Percentiles rank a stretch among this genome's conserved stretches.
These are phyloP conservation scores for Enteromius unitaeniatus DNA, from an alignment of 2,797 vertebrate genomes.

Conservation along the genomic window DNA sequence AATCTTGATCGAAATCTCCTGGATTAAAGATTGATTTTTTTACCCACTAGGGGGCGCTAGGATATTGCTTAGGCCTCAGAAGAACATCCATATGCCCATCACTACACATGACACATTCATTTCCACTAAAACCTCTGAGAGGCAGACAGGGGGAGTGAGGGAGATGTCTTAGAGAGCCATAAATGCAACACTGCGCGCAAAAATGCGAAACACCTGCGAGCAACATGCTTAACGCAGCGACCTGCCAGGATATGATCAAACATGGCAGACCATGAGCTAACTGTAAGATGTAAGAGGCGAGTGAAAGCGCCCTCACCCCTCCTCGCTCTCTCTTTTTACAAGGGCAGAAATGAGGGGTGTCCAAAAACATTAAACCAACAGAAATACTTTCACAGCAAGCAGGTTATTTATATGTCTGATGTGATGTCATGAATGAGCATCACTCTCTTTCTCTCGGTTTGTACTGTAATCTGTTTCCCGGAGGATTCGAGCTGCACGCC, in stretches of 20 bases:
- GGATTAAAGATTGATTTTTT: slow-evolving; percentile 2
- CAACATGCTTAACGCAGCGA: slow-evolving; percentile 36
- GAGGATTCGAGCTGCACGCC: slow-evolving; percentile 78
- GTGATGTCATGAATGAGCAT: slow-evolving; percentile 73
- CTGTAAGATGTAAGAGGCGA: slow-evolving; percentile 54
- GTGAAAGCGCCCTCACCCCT: slow-evolving; percentile 23
- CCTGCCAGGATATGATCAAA: slow-evolving; percentile 59
- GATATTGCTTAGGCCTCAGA: slow-evolving; percentile 55
- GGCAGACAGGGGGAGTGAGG: slow-evolving; percentile 36
- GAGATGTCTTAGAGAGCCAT: slow-evolving; percentile 56
- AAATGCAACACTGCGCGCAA: slow-evolving; percentile 57
- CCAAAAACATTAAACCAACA: slow-evolving; percentile 66
- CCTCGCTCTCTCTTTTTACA: slow-evolving; percentile 48
- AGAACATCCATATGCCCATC: slow-evolving; percentile 47
- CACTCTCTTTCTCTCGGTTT: slow-evolving; percentile 35
- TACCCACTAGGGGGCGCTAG: slow-evolving; percentile 64
- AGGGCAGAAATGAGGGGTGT: slow-evolving; percentile 57
- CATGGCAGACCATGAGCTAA: slow-evolving; percentile 55
- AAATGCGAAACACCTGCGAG: slow-evolving; percentile 61
- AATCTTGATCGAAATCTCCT: slow-evolving; percentile 5
- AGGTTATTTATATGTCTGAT: slow-evolving; percentile 76
- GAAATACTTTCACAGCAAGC: slow-evolving; percentile 69
- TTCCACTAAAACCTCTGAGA: slow-evolving; percentile 37
- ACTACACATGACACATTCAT: slow-evolving; percentile 48
- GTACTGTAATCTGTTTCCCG: slow-evolving; percentile 55